A percentile compares a stretch with the other conserved stretches of the same genome.
These are phyloP conservation scores for Hippocampus guttulatus DNA, from an alignment of 2,113 vertebrate species.

Conservation along the genomic window DNA sequence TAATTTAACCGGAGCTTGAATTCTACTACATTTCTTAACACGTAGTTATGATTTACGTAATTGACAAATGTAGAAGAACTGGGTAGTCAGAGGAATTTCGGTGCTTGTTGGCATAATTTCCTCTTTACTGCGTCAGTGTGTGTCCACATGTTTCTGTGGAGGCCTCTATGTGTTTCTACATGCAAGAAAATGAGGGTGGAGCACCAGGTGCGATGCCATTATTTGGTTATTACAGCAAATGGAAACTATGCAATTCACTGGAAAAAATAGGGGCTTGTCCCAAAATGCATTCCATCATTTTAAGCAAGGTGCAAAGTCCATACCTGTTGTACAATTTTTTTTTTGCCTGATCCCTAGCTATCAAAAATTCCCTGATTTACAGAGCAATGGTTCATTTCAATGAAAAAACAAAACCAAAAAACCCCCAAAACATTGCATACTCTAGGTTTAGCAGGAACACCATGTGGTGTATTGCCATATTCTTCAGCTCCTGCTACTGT, in stretches of 20 bases:
- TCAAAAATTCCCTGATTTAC: no score
- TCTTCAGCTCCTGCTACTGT: neutral
- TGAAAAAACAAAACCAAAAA: no score
- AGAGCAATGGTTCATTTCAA: no score
- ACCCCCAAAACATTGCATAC: no score
- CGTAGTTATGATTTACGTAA: no score
- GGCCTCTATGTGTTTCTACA: slow-evolving; percentile 30
- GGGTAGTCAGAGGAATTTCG: slow-evolving; percentile 52
- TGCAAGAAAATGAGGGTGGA: slow-evolving; percentile 40
- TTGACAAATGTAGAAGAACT: slow-evolving; percentile 29
- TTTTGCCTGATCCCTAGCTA: no score
- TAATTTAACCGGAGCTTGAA: neutral
- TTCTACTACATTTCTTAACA: no score
- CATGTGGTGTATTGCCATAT: neutral
- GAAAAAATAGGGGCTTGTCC: slow-evolving; percentile 58
- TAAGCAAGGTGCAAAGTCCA: slow-evolving; percentile 43
- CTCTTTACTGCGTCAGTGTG: slow-evolving; percentile 17
- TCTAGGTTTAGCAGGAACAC: no score
- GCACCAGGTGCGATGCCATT: slow-evolving; percentile 65
- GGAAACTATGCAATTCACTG: slow-evolving; percentile 62
- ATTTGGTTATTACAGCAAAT: slow-evolving; percentile 58
- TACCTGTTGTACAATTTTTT: slow-evolving; percentile 32
- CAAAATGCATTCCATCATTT: slow-evolving; percentile 39
- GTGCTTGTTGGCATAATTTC: slow-evolving; percentile 50
- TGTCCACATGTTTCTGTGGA: slow-evolving; percentile 10